A percentile compares a stretch with the other conserved stretches of the same genome.
phyloP scores from a whole-genome alignment of 2,888 invertebrate genomes.

The Lissonota sp. region DNA sequence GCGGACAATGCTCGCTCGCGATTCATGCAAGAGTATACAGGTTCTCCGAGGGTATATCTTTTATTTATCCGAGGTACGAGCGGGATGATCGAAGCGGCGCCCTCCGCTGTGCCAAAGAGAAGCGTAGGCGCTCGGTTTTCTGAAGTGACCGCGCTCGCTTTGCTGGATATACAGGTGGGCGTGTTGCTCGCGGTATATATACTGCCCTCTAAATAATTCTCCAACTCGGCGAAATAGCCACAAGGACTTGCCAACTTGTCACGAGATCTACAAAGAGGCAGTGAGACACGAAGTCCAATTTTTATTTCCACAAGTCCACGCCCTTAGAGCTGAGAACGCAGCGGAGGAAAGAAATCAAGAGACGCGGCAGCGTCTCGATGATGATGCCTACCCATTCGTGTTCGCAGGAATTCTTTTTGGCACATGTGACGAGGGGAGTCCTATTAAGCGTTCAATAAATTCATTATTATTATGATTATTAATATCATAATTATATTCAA shows the following conservation, averaged over 20 bases:
- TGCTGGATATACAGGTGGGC: conserved; percentile 72
- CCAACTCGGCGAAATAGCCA: conserved; percentile 6
- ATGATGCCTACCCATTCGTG: no score
- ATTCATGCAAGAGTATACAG: conserved; percentile 15
- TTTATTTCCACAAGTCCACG: no score
- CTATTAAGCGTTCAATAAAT: no score
- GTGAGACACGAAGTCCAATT: conserved; percentile 12
- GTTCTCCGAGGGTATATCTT: conserved; percentile 15
- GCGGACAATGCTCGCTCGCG: conserved; percentile 45
- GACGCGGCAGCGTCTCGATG: no score
- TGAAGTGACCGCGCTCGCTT: conserved; percentile 60
- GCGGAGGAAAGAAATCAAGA: no score
- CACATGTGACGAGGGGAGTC: no score
- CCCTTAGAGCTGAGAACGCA: no score
- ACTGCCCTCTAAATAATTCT: conserved; percentile 73
- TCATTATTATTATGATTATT: no score
- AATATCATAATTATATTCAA: no score
- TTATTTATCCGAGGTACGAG: neutral
- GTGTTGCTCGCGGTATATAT: conserved; percentile 59
- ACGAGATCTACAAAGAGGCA: conserved; percentile 10
- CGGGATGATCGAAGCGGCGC: neutral
- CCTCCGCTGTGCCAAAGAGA: neutral
- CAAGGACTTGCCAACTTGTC: conserved; percentile 50
- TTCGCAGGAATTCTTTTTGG: no score
- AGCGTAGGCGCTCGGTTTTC: conserved; percentile 22